A percentile compares a stretch with the other conserved stretches of the same genome.
Evolutionary conservation across 2,113 vertebrate genomes (phyloP).

Genomic region (Lontra canadensis): DNA sequence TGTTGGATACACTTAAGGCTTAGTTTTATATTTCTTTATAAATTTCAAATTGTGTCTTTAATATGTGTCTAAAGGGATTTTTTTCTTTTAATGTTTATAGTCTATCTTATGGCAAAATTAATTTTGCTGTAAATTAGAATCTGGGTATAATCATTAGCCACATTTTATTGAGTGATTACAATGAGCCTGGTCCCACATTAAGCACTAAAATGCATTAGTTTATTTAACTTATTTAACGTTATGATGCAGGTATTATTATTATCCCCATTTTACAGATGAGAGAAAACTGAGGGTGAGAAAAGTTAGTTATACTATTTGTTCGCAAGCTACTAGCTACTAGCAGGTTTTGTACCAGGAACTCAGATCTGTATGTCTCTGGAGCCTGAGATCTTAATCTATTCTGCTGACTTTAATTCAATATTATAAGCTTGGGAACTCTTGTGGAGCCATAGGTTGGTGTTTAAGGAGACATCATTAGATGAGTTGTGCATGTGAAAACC

Average conservation of each 20-base stretch:
- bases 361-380: neutral
- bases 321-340: neutral
- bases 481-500: neutral
- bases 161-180: neutral
- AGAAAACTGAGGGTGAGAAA: conserved; percentile 40
- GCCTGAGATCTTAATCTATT: neutral
- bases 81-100: neutral
- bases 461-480: conserved; percentile 19
- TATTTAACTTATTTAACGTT: conserved; percentile 11
- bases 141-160: neutral
- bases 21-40: conserved; percentile 38
- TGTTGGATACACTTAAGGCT: neutral
- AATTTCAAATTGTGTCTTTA: neutral
- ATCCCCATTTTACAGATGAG: neutral
- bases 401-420: neutral
- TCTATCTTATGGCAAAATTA: neutral
- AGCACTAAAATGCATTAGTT: neutral
- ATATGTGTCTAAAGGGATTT: neutral
- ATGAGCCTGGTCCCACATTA: neutral
- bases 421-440: neutral
- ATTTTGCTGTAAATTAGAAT: conserved; percentile 4
- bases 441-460: neutral
- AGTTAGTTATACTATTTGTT: neutral
- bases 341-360: neutral
- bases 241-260: neutral